Conservation (phyloP, 2,888 invertebrate species). For the Leptinotarsa haldemani region DNA sequence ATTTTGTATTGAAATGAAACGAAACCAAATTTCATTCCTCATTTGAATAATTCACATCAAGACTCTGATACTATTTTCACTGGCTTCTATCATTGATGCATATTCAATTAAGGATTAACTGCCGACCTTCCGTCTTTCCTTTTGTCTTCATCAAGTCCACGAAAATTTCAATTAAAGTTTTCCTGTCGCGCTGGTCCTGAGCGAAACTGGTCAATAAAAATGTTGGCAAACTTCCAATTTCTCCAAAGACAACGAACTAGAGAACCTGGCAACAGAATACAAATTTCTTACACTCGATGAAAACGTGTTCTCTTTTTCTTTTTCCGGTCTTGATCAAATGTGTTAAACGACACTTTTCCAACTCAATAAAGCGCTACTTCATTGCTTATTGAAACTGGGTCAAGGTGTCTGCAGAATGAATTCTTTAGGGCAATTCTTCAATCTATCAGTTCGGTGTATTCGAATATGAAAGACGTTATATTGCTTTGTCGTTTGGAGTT, state of each 20-base stretch:
- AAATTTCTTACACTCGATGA: constrained; percentile 21
- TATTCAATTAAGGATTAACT: constrained; percentile 11
- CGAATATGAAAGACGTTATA: no score
- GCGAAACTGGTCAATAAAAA: constrained; percentile 27
- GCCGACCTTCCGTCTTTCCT: neutral
- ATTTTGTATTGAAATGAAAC: neutral
- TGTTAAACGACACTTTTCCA: constrained; percentile 23
- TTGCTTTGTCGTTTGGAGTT: no score
- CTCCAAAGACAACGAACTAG: constrained; percentile 17
- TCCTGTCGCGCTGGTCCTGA: constrained; percentile 10
- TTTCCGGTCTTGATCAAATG: constrained; percentile 20
- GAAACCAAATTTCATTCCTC: neutral
- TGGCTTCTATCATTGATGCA: neutral
- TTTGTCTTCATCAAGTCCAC: constrained; percentile 35
- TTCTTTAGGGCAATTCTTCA: neutral
- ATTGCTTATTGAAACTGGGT: neutral
- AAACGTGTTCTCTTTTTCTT: constrained; percentile 20
- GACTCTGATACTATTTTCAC: neutral
- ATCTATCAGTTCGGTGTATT: no score
- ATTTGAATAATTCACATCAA: constrained; percentile 5
- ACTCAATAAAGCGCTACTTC: constrained; percentile 14
- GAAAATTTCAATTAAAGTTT: constrained; percentile 41
- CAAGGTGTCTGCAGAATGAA: neutral
- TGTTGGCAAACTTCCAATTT: constrained; percentile 20
- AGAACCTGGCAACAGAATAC: constrained; percentile 19